Conservation (phyloP, 2,113 vertebrate genomes). For the Serinus canaria region DNA sequence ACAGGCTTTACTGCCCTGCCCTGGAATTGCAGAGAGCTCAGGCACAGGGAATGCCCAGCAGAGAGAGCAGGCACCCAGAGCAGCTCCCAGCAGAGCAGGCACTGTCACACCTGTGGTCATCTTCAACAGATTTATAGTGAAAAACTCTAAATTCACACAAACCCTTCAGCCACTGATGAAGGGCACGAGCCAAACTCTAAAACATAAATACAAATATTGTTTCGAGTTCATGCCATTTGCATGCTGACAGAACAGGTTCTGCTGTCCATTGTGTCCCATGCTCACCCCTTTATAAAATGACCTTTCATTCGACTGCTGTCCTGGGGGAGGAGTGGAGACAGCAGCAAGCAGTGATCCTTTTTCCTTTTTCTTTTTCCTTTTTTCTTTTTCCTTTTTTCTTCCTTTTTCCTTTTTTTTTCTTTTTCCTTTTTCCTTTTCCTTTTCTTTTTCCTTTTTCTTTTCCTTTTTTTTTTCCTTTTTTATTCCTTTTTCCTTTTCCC, state of each 20-base stretch:
- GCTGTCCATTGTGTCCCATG: neutral
- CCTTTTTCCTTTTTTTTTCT: neutral
- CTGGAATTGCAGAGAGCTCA: neutral
- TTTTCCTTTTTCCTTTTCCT: too few species aligned
- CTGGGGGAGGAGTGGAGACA: neutral
- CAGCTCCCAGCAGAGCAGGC: neutral
- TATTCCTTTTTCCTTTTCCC: too few species aligned
- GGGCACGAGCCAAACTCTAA: neutral
- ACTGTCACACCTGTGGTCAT: rapidly evolving
- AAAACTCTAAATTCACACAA: neutral
- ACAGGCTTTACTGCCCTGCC: neutral
- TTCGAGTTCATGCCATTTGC: neutral
- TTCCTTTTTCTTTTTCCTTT: neutral
- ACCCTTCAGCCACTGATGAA: neutral
- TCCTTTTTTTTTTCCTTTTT: too few species aligned
- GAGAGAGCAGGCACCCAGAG: rapidly evolving
- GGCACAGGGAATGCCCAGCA: neutral
- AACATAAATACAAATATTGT: neutral
- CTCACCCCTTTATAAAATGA: neutral
- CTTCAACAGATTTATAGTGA: neutral
- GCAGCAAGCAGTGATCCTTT: neutral
- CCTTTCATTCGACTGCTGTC: rapidly evolving
- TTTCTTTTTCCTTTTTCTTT: too few species aligned
- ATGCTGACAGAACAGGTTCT: neutral
- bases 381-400: too few species aligned